Percentiles rank a stretch among this genome's conserved stretches.
Conservation (phyloP, 2,888 invertebrate genomes). For the Lasioglossum oenotherae region DNA sequence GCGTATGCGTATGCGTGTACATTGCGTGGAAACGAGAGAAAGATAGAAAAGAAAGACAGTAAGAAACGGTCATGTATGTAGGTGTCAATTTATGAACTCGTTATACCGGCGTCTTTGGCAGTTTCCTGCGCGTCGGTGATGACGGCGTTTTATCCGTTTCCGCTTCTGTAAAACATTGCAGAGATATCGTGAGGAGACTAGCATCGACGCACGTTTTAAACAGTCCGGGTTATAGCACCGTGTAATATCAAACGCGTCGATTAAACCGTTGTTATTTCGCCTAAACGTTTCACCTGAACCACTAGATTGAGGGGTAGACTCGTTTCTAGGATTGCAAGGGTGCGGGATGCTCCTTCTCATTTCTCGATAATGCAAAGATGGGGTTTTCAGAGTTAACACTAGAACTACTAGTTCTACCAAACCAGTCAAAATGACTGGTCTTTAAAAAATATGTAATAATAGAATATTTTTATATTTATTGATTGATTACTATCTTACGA, state of each 20-base stretch:
- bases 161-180: constrained; percentile 88
- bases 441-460: too few relatives aligned
- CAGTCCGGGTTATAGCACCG: not conserved
- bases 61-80: constrained; percentile 86
- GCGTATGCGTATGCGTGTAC: constrained; percentile 67
- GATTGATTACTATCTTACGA: too few relatives aligned
- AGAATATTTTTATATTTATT: too few relatives aligned
- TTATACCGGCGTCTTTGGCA: constrained; percentile 99
- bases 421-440: too few relatives aligned
- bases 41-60: constrained; percentile 82
- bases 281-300: not conserved
- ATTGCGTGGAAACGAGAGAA: constrained; percentile 64
- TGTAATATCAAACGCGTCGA: not conserved
- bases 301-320: too few relatives aligned
- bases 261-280: not conserved
- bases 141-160: constrained; percentile 95
- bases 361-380: too few relatives aligned
- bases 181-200: constrained; percentile 30
- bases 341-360: too few relatives aligned
- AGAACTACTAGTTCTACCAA: too few relatives aligned
- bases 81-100: constrained; percentile 86
- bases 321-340: too few relatives aligned
- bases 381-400: too few relatives aligned
- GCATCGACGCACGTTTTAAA: not conserved
- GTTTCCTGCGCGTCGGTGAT: constrained; percentile 96